Evolutionary conservation across 2,888 invertebrate genomes (phyloP), one percentile per base, ranked within the genome.

Genomic region (Ctenicera cuprea): DNA sequence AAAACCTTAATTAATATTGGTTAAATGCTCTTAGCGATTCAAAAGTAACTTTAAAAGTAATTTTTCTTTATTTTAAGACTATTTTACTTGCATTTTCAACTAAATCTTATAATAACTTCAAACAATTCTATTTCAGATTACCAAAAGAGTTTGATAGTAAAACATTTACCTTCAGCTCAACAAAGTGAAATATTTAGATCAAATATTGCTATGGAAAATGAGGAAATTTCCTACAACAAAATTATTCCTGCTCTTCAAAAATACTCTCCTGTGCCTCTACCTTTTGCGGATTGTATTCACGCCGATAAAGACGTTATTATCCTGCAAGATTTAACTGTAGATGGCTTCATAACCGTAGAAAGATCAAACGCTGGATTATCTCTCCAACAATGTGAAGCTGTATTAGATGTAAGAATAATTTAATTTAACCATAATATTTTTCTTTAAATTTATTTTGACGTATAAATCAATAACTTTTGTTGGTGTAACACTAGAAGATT

Each of bases 141-240:
- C 41, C 1, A n/a, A 1, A 61, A 18, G 16, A 18, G 3, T 61
- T 61, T 61, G 7, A 61, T 61, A 16, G 22, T 61, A 11, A 61
- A 61, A 61, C 11, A 38, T 4, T 22, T 61, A 20, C 61, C 64
- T 20, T 11, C 50, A 3, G 7, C 37, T n/a, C 22, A 41, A n/a
- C 52, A 65, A 26, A 11, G 16, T 11, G 30, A 50, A 22, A 0
- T 61, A 16, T 69, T 33, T 9, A 4, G 52, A 38, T 61, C 62
- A 0, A n/a, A 52, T 26, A 30, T 69, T 4, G 69, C 62, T n/a
- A 22, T 16, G 3, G 18, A 70, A 45, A 81, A 81, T 73, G 81
- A 81, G 77, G 64, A 69, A n/a, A 43, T 64, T 14, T 74, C 78
- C 1, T 81, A 80, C 63, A 70, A 76, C 37, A 71, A 70, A 67